A percentile compares a stretch with the other conserved stretches of the same genome.
These are phyloP conservation scores for Drosophila mercatorum DNA, from an alignment of 2,888 invertebrate species.

Conservation along the genomic window DNA sequence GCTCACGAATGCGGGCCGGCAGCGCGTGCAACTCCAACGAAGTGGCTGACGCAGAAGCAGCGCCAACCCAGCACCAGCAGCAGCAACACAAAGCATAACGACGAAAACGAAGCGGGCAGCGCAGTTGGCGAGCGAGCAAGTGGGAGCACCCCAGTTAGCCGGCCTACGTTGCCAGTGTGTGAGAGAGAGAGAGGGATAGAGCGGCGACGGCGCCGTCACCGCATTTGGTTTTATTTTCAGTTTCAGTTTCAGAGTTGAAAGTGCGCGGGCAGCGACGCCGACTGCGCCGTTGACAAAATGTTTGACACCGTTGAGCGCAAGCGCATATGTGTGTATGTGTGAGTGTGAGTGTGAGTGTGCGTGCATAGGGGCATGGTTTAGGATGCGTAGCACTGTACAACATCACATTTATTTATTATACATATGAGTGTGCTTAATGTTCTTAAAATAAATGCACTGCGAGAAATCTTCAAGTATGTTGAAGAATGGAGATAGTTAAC, in stretches of 20 bases:
- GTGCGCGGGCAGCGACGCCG: constrained; percentile 52
- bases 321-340: constrained; percentile 1
- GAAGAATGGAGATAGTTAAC: too few species aligned
- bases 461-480: neutral
- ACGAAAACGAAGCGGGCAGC: constrained; percentile 55
- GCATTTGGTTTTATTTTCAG: constrained; percentile 70
- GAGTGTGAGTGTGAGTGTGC: neutral
- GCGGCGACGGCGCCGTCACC: constrained; percentile 40
- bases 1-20: constrained; percentile 78
- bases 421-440: neutral
- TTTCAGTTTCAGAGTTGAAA: constrained; percentile 61
- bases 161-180: neutral
- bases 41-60: constrained; percentile 63
- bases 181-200: neutral
- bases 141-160: constrained; percentile 33
- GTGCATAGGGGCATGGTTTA: neutral
- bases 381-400: constrained; percentile 36
- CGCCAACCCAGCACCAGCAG: constrained; percentile 44
- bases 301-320: constrained; percentile 26
- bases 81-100: constrained; percentile 53
- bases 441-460: constrained; percentile 3
- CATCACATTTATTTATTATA: constrained; percentile 19
- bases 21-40: constrained; percentile 75
- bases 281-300: constrained; percentile 55
- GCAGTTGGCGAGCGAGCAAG: constrained; percentile 45